Evolutionary conservation across 2,797 vertebrate genomes (phyloP), one percentile per base, ranked within the genome.

Genomic region (Pangasius macronema): DNA sequence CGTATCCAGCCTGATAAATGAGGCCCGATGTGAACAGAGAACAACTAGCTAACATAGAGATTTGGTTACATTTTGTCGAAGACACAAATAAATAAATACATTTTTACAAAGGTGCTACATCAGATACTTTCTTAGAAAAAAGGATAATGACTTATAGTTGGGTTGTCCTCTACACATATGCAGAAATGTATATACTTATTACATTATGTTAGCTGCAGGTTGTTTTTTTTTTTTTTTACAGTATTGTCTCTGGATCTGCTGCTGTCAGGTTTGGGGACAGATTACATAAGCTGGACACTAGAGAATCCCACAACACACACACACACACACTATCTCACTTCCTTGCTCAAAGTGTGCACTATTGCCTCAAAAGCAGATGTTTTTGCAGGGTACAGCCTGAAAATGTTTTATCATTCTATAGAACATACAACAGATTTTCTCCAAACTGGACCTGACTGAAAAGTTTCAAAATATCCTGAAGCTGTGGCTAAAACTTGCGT

Each of bases 281-380:
- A 80, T 55, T 77, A 63, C 46, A 79, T 79, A 79, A 79, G 73
- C 7, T 33, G 70, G 70, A 61, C 42, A 33, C 27, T 61, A 75
- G 83, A 73, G 83, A 68, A 55, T 67, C 33, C 24, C 8, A 49
- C 57, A 3, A 53, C 63, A 87, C n/a, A 61, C 79, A 87, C 46
- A 42, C 53, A 53, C 53, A 59, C 79, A 87, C 57, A 53, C 51
- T 13, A 53, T 42, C 42, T 42, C 42, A 42, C 42, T 42, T 42
- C 42, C 46, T 61, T 22, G 30, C 57, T 61, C 39, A 46, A 46
- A 46, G 42, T 46, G 42, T 46, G 7, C n/a, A n/a, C 42, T 61
- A 30, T 2, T 6, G 14, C n/a, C 39, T 46, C 24, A 3, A 39
- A 61, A 61, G 39, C 24, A 82, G 39, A 63, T 49, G 80, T 20